Conservation (phyloP, 2,888 invertebrate genomes). For the Mechanitis messenoides region DNA sequence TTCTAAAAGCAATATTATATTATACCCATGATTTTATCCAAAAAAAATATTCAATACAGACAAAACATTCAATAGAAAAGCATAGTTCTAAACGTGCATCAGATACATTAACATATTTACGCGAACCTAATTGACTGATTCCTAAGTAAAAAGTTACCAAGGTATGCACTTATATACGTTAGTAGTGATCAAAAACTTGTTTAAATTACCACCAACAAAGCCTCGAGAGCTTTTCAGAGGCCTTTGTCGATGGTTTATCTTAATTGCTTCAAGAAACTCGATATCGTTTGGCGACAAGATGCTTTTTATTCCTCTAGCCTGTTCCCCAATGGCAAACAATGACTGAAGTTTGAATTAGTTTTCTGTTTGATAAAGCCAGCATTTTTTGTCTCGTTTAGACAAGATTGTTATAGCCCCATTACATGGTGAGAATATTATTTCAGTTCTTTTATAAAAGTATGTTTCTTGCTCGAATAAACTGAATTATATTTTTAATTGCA, state of each 20-base stretch:
- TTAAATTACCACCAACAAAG: conserved; percentile 50
- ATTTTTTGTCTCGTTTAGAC: conserved; percentile 47
- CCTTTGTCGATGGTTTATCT: conserved; percentile 70
- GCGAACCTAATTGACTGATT: no score
- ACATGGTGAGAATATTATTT: no score
- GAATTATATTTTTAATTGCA: no score
- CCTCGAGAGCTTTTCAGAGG: conserved; percentile 44
- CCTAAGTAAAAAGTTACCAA: no score
- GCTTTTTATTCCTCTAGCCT: conserved; percentile 64
- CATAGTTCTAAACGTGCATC: no score
- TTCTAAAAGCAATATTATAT: no score
- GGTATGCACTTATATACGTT: conserved; percentile 30
- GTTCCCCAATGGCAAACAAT: conserved; percentile 61
- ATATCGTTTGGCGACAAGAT: conserved; percentile 72
- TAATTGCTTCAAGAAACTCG: conserved; percentile 74
- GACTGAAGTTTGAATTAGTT: conserved; percentile 71
- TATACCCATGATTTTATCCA: no score
- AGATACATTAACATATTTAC: no score
- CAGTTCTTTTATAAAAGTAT: no score
- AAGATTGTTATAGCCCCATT: conserved; percentile 39
- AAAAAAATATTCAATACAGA: no score
- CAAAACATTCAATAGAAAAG: no score
- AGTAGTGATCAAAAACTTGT: conserved; percentile 44
- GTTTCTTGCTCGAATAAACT: no score
- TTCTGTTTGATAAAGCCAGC: conserved; percentile 58